Evolutionary conservation across 2,888 invertebrate genomes (phyloP).

Genomic region (Pseudoips prasinana): DNA sequence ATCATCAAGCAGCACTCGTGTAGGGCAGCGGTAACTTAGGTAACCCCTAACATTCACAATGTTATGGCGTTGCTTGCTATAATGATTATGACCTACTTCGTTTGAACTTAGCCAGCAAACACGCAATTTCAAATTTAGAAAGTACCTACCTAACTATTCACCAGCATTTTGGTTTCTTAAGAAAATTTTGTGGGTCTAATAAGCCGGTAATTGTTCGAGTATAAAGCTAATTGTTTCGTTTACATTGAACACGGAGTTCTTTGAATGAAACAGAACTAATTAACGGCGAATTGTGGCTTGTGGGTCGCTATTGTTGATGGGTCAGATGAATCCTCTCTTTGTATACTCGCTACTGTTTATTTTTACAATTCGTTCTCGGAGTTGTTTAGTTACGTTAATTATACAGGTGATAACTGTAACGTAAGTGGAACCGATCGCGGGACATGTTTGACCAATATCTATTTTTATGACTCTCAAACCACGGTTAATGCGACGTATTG

Average conservation of each 20-base stretch:
- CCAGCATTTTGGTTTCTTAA: too few relatives aligned
- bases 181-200: constrained; percentile 5
- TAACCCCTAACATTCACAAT: too few relatives aligned
- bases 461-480: constrained; percentile 28
- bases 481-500: too few relatives aligned
- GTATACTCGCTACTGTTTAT: constrained; percentile 55
- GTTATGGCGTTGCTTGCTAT: too few relatives aligned
- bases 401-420: constrained; percentile 55
- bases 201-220: constrained; percentile 37
- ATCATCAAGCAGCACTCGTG: too few relatives aligned
- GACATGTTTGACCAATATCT: constrained; percentile 37
- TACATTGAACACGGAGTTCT: constrained; percentile 54
- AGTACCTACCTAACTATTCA: too few relatives aligned
- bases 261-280: constrained; percentile 65
- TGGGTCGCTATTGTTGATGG: constrained; percentile 63
- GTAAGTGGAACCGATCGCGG: constrained; percentile 39
- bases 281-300: constrained; percentile 68
- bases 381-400: constrained; percentile 52
- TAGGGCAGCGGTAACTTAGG: too few relatives aligned
- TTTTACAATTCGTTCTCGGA: constrained; percentile 62
- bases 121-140: too few relatives aligned
- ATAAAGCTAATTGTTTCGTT: constrained; percentile 51
- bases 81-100: too few relatives aligned
- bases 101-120: too few relatives aligned
- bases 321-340: constrained; percentile 70